Conservation (phyloP, 30 jellyfish, hydroid and myxozoan species). For the Pelagia noctiluca region DNA sequence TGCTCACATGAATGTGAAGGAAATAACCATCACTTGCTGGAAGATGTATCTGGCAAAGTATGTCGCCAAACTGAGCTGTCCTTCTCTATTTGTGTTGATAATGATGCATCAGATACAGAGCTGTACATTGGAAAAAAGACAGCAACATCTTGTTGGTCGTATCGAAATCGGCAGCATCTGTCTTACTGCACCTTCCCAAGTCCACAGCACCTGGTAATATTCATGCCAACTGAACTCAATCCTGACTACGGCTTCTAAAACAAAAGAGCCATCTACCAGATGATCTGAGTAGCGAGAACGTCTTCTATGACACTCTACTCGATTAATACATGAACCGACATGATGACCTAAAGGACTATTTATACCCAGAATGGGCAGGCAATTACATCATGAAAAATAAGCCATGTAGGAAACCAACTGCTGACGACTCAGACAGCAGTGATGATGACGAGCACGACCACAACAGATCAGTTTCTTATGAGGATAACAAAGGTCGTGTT, state of each 20-base stretch:
- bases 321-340: no score
- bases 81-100: no score
- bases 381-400: no score
- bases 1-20: constrained; percentile 4
- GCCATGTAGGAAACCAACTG: no score
- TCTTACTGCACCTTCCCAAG: neutral
- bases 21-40: neutral
- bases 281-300: neutral
- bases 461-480: neutral
- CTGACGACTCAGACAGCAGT: no score
- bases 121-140: neutral
- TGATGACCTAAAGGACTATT: no score
- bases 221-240: constrained; percentile 16
- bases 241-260: constrained; percentile 13
- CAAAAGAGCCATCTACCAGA: neutral
- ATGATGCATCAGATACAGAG: neutral
- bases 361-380: no score
- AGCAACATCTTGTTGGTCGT: constrained; percentile 2
- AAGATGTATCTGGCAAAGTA: constrained; percentile 17
- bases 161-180: constrained; percentile 2
- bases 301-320: no score
- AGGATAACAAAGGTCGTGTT: neutral
- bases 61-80: no score
- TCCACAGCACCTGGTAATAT: no score
- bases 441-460: neutral